phyloP scores from a whole-genome alignment of 2,113 vertebrate species.

The Elanoides forficatus region DNA sequence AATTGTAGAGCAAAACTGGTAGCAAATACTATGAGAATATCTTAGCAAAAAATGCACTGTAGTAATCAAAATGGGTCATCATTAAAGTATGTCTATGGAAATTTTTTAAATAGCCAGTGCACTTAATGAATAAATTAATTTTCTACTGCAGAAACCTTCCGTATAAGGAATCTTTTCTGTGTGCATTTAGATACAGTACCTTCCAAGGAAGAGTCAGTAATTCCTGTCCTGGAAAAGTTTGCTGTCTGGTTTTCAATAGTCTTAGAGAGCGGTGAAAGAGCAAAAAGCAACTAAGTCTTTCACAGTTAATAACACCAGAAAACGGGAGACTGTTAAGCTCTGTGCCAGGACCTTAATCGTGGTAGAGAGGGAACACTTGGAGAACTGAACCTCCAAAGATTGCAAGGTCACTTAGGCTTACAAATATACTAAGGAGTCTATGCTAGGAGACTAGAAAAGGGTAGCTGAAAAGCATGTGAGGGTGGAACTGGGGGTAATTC shows the following conservation, averaged over 20 bases:
- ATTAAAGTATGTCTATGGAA: not conserved
- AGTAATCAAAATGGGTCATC: not conserved
- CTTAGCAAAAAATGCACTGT: not conserved
- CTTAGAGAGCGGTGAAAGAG: not conserved
- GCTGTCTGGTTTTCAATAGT: not conserved
- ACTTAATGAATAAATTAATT: not conserved
- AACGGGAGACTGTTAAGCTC: not conserved
- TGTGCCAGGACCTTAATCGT: not conserved
- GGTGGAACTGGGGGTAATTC: not conserved
- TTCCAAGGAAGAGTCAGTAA: not conserved
- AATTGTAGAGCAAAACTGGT: not conserved
- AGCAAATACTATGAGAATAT: not conserved
- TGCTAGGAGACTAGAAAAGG: not conserved
- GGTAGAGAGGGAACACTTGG: not conserved
- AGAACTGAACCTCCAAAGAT: not conserved
- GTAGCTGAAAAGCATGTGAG: not conserved
- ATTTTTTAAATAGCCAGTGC: not conserved
- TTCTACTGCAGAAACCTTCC: not conserved
- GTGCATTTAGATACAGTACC: not conserved
- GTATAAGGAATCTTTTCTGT: not conserved
- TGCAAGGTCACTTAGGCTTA: not conserved
- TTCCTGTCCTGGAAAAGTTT: not conserved
- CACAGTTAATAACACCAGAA: not conserved
- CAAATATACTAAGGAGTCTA: rapidly evolving
- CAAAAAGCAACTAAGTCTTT: not conserved